Base-by-base conservation (phyloP, 1,140 invertebrate genomes). In the Cherax quadricarinatus region DNA sequence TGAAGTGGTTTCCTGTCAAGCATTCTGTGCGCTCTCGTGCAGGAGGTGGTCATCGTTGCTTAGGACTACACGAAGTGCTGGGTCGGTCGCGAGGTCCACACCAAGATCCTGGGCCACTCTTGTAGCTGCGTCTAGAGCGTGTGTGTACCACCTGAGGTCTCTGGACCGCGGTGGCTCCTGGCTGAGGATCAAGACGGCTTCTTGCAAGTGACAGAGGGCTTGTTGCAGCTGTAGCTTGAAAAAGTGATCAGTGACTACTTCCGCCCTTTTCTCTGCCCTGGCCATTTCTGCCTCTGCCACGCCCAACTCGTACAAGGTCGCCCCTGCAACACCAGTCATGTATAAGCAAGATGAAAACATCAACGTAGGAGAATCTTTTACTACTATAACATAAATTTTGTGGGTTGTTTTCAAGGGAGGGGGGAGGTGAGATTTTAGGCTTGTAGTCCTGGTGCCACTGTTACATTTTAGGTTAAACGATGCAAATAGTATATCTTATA, bases 261-360 rank as follows among this genome's bases (percentile, higher is more conserved):
- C 88, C 0, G 30, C 79, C 21, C 48, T 3, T 24, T 73, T 78
- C 78, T 93, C 93, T 30, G 51, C 73, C 49, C 75, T 24, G 18
- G 89, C 57, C n/a, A 93, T 51, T 30, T 70, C 80, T n/a, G 79
- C 78, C 30, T 86, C 73, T 18, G 73, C 60, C 7, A 80, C 21
- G 9, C 93, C 84, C 30, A 91, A 21, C 70, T 93, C 79, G 88
- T 87, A 88, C 49, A 93, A 80, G 0, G 93, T 88, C 75, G 88
- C 84, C 16, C 93, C 93, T 93, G 86, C 10, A 30, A 24, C 14
- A 70, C 21, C 53, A 9, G 53, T 57, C 30, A 41, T 41, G 30
- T 41, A 41, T 41, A 41, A 41, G 2, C 2, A 41, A 41, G 30
- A 41, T 41, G 30, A 41, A 41, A 41, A 41, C 2, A 41, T 41